Evolutionary conservation across 2,888 invertebrate species (phyloP).

Genomic region (Piscicola geometra): DNA sequence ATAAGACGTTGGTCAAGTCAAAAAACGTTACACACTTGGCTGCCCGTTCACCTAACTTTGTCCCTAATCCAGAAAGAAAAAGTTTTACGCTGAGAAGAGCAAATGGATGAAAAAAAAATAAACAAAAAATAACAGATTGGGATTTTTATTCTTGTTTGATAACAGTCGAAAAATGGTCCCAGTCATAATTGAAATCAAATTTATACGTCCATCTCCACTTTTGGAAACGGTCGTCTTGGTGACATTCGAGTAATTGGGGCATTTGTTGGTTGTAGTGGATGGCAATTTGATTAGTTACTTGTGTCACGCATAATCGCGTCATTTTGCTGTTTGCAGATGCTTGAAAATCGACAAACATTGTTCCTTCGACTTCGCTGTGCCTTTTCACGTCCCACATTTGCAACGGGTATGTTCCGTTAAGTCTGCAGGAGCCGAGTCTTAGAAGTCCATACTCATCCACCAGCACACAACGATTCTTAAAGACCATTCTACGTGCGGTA

Average conservation of each 20-base stretch:
- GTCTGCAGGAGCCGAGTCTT: constrained; percentile 35
- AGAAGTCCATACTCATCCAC: constrained; percentile 40
- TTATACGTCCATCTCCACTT: constrained; percentile 44
- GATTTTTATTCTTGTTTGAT: constrained; percentile 1
- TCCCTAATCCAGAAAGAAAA: no score
- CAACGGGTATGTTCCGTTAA: constrained; percentile 10
- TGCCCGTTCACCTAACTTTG: no score
- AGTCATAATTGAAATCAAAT: constrained; percentile 43
- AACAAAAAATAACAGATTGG: background rate
- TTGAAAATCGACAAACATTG: background rate
- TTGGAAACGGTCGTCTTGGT: constrained; percentile 39
- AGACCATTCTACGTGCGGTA: constrained; percentile 39
- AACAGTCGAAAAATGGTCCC: constrained; percentile 38
- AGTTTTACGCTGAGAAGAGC: background rate
- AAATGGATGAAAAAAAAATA: background rate
- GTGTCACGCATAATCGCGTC: constrained; percentile 38
- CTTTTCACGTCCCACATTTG: constrained; percentile 40
- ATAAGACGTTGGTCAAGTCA: no score
- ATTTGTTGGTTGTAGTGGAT: constrained; percentile 45
- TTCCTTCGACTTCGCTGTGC: constrained; percentile 35
- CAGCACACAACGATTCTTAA: constrained; percentile 39
- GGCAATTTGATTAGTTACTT: constrained; percentile 45
- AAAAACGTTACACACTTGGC: no score
- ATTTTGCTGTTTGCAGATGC: background rate
- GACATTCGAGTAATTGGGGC: constrained; percentile 44